Evolutionary conservation across 2,113 vertebrate genomes (phyloP), one percentile per base, ranked within the genome.

Genomic region (Hypanus sabinus): DNA sequence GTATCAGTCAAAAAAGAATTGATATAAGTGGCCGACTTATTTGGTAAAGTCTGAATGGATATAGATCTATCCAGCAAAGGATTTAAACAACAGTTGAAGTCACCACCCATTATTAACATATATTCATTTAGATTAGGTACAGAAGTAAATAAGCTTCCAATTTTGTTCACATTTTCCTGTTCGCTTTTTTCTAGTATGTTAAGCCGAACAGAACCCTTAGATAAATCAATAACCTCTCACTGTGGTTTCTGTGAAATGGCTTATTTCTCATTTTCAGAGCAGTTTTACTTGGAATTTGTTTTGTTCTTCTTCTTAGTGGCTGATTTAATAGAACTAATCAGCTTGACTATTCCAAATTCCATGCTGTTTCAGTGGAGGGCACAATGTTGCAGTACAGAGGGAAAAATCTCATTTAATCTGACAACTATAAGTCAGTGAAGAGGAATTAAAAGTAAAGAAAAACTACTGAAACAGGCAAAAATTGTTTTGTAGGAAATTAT

Each of bases 161-260:
- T 85, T 85, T 57, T 57, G 80, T 83, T 83, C 80, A 55, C 38
- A 24, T 24, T 85, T 85, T 46, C 46, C 46, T 46, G 46, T 46
- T 46, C 46, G 4, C 46, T 46, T 3, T 46, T 46, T 46, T 85
- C 38, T 22, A 85, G 80, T 46, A 22, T 27, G 46, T 46, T 85
- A 85, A 55, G 38, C 22, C 2, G 81, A 85, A 85, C 22, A 9
- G 22, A 46, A 10, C 7, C 46, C 46, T 85, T 85, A 85, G 27
- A 85, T 85, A 46, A 55, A 55, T 85, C 81, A 85, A 46, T 46
- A 46, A 24, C 81, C 46, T 85, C 46, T 57, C 55, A 62, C 83
- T 88, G 83, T 9, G n/a, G 57, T 88, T 62, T n/a, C 83, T 88
- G 57, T 88, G 55, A n/a, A 88, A 88, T 88, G 57, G 30, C 57